Conservation (phyloP, 1,140 invertebrate species). For the Drosophila tropicalis region DNA sequence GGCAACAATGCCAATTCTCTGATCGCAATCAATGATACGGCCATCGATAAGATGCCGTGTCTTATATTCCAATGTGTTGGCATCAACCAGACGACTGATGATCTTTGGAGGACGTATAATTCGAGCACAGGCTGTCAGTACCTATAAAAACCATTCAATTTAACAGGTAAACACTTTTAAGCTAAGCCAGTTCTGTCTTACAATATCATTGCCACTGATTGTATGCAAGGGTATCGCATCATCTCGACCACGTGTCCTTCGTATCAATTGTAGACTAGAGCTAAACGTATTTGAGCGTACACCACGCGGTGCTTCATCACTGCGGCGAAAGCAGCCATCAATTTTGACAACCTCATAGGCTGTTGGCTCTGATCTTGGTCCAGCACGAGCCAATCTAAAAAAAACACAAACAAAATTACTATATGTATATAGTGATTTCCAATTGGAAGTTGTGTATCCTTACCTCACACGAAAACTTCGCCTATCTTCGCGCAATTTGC, state of each 20-base stretch:
- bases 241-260: constrained; percentile 83
- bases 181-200: no score
- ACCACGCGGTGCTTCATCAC: constrained; percentile 84
- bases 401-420: no score
- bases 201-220: constrained; percentile 86
- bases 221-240: constrained; percentile 83
- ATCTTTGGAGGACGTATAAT: constrained; percentile 87
- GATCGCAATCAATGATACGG: constrained; percentile 92
- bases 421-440: no score
- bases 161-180: not conserved
- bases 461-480: constrained; percentile 85
- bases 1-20: constrained; percentile 92
- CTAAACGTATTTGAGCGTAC: constrained; percentile 72
- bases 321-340: constrained; percentile 84
- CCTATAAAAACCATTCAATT: constrained; percentile 61
- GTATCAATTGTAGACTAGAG: constrained; percentile 84
- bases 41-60: constrained; percentile 93
- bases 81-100: constrained; percentile 88
- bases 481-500: constrained; percentile 70
- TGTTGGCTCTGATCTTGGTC: constrained; percentile 86
- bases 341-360: constrained; percentile 88
- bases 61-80: constrained; percentile 91
- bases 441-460: not conserved
- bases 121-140: constrained; percentile 88
- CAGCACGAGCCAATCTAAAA: constrained; percentile 86